Percentiles rank a stretch among this genome's conserved stretches.
phyloP scores from a whole-genome alignment of 2,797 vertebrate genomes.

The Enteromius trimaculatus region DNA sequence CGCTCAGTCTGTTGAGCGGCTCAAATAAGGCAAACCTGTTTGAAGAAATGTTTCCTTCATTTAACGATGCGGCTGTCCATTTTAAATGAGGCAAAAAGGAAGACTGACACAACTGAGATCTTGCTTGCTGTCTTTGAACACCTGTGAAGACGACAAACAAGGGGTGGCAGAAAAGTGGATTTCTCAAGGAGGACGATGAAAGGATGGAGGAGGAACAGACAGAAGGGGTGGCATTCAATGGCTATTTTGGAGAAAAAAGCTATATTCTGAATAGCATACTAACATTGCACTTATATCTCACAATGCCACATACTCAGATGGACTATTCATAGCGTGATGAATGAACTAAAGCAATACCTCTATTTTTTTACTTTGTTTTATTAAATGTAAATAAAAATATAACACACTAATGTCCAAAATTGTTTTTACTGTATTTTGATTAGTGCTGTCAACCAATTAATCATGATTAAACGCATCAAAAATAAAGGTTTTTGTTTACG shows the following conservation, averaged over 20 bases:
- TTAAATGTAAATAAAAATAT: not conserved
- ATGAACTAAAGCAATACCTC: not conserved
- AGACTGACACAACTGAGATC: not conserved
- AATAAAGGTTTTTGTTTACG: too few relatives aligned
- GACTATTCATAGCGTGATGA: not conserved
- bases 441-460: too few relatives aligned
- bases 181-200: constrained; percentile 14
- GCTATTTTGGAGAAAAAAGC: not conserved
- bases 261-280: not conserved
- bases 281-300: not conserved
- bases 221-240: not conserved
- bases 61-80: not conserved
- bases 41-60: not conserved
- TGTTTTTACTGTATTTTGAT: not conserved
- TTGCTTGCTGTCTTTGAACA: constrained; percentile 19
- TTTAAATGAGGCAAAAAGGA: constrained; percentile 21
- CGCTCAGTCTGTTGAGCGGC: not conserved
- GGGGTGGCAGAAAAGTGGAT: not conserved
- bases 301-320: not conserved
- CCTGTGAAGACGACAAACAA: not conserved
- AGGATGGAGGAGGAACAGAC: not conserved
- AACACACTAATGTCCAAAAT: not conserved
- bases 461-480: too few relatives aligned
- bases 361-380: not conserved
- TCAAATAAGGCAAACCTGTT: not conserved